These are phyloP conservation scores for Hyphantria cunea DNA, from an alignment of 1,140 invertebrate species.

Conservation along the genomic window DNA sequence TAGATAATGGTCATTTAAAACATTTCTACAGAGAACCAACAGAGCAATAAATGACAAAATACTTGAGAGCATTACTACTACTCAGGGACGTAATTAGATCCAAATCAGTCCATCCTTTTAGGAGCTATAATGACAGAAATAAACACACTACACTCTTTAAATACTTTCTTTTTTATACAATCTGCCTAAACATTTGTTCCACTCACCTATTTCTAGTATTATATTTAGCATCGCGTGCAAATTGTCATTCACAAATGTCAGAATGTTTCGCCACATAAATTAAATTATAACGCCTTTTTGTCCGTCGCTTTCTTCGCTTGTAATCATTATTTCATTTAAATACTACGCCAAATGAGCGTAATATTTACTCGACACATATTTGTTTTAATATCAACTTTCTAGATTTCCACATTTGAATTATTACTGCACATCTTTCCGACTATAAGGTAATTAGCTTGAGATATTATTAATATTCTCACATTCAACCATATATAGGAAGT, in stretches of 20 bases:
- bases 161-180: conserved; percentile 27
- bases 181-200: conserved; percentile 34
- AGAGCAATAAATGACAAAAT: too few species aligned
- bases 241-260: conserved; percentile 30
- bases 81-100: too few species aligned
- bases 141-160: too few species aligned
- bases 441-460: too few species aligned
- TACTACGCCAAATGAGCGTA: conserved; percentile 22
- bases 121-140: too few species aligned
- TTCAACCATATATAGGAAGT: too few species aligned
- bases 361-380: conserved; percentile 24
- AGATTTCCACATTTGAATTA: neutral
- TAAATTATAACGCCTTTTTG: conserved; percentile 20
- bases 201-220: conserved; percentile 45
- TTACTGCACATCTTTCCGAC: neutral
- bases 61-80: too few species aligned
- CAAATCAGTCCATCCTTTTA: too few species aligned
- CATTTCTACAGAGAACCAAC: too few species aligned
- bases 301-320: conserved; percentile 21
- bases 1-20: too few species aligned
- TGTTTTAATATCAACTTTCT: conserved; percentile 23
- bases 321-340: conserved; percentile 18
- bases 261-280: conserved; percentile 36
- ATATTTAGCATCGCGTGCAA: conserved; percentile 44
- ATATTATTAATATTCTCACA: too few species aligned